phyloP scores from a whole-genome alignment of 37 sponge, comb jelly and placozoan species.

The Beroe forskalii region DNA sequence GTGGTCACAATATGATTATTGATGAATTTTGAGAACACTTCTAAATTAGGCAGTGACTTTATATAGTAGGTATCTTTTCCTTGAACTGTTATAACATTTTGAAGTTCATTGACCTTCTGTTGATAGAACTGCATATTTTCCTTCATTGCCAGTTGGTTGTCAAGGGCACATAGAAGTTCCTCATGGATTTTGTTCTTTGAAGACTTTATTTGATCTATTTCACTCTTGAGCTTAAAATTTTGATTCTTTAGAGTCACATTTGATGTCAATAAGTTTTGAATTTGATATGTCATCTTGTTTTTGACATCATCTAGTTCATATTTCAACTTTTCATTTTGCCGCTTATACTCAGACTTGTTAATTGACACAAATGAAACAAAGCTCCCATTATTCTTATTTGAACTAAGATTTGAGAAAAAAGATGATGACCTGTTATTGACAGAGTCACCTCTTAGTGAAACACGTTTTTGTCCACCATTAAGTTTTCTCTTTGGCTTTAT shows the following conservation, averaged over 20 bases:
- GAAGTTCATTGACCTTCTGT: background rate
- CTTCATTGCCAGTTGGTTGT: constrained; percentile 44
- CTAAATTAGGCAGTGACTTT: background rate
- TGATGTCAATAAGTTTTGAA: constrained; percentile 37
- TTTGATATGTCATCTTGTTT: constrained; percentile 32
- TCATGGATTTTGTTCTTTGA: constrained; percentile 29
- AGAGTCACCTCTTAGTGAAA: constrained; percentile 53
- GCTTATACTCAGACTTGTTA: constrained; percentile 57
- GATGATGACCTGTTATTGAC: constrained; percentile 31
- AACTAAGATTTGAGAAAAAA: constrained; percentile 48
- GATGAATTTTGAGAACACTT: background rate
- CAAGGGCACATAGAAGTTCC: constrained; percentile 39
- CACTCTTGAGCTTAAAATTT: constrained; percentile 18
- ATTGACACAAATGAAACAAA: constrained; percentile 42
- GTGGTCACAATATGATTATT: constrained; percentile 27
- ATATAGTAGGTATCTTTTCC: background rate
- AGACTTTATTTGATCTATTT: constrained; percentile 7
- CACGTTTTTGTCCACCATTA: constrained; percentile 10
- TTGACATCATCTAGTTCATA: constrained; percentile 58
- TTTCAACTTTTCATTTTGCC: constrained; percentile 42
- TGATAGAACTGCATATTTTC: constrained; percentile 48
- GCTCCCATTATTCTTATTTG: constrained; percentile 58
- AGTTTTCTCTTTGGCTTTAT: constrained; percentile 41
- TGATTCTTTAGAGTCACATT: constrained; percentile 40
- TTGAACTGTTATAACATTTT: constrained; percentile 30